Evolutionary conservation across 2,888 invertebrate genomes (phyloP).

Genomic region (Himalopsyche kuldschensis): DNA sequence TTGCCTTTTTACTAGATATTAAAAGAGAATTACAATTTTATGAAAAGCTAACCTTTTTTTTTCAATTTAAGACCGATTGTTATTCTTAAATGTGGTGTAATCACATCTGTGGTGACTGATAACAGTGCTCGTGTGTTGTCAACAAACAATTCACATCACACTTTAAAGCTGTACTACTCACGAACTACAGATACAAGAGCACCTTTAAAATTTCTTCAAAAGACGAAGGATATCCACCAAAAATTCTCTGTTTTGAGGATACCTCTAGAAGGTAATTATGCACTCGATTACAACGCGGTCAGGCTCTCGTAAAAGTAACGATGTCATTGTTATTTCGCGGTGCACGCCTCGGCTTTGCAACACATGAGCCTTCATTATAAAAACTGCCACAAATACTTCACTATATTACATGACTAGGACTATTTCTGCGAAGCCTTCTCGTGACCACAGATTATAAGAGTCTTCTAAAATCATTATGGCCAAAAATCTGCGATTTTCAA

Average conservation of each 20-base stretch:
- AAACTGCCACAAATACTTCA: neutral
- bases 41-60: too few relatives aligned
- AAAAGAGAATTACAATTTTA: too few relatives aligned
- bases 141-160: neutral
- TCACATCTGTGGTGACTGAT: too few relatives aligned
- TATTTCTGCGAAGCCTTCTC: neutral
- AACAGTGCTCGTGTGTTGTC: too few relatives aligned
- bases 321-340: neutral
- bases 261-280: neutral
- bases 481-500: too few relatives aligned
- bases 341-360: neutral
- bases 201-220: neutral
- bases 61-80: too few relatives aligned
- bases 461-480: too few relatives aligned
- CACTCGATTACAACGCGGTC: neutral
- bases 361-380: neutral
- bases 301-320: neutral
- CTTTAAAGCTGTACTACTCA: neutral
- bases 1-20: too few relatives aligned
- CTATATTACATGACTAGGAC: neutral
- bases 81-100: too few relatives aligned
- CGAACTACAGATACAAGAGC: neutral
- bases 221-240: neutral
- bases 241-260: neutral
- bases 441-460: too few relatives aligned